phyloP scores from a whole-genome alignment of 2,888 invertebrate genomes.

The Cryptocephalus moraei region DNA sequence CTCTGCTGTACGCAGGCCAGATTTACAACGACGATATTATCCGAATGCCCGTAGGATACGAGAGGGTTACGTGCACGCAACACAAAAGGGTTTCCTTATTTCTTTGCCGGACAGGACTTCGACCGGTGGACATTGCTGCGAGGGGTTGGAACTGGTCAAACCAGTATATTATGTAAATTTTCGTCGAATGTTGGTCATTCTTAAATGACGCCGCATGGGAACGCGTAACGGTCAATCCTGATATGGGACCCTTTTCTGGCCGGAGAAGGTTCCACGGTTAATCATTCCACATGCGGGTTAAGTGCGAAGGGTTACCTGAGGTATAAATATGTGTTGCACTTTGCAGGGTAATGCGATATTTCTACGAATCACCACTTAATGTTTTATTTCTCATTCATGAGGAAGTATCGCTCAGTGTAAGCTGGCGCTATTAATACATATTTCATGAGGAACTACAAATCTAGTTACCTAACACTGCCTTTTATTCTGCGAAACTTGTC shows the following conservation, averaged over 20 bases:
- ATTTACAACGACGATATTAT: slow-evolving; percentile 22
- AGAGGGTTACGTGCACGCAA: slow-evolving; percentile 8
- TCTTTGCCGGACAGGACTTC: slow-evolving; percentile 16
- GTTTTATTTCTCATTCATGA: no score
- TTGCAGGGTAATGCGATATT: no score
- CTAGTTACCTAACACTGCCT: no score
- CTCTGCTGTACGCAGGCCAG: slow-evolving; percentile 10
- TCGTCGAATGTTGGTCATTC: slow-evolving; percentile 17
- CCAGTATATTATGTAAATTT: slow-evolving; percentile 33
- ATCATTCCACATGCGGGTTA: no score
- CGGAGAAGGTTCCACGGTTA: background rate
- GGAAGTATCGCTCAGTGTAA: no score
- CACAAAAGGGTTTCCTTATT: slow-evolving; percentile 18
- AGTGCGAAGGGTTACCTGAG: no score
- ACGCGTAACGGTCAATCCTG: slow-evolving; percentile 15
- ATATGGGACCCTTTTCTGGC: slow-evolving; percentile 11
- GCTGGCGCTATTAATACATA: no score
- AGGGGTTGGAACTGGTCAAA: slow-evolving; percentile 31
- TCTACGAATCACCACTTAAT: no score
- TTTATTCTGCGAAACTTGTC: no score
- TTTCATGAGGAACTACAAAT: no score
- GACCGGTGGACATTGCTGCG: slow-evolving; percentile 16
- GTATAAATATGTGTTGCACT: no score
- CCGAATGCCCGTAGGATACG: slow-evolving; percentile 16
- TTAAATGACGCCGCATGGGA: slow-evolving; percentile 14